Conservation (phyloP, 2,797 vertebrate genomes). For the Pterois miles region DNA sequence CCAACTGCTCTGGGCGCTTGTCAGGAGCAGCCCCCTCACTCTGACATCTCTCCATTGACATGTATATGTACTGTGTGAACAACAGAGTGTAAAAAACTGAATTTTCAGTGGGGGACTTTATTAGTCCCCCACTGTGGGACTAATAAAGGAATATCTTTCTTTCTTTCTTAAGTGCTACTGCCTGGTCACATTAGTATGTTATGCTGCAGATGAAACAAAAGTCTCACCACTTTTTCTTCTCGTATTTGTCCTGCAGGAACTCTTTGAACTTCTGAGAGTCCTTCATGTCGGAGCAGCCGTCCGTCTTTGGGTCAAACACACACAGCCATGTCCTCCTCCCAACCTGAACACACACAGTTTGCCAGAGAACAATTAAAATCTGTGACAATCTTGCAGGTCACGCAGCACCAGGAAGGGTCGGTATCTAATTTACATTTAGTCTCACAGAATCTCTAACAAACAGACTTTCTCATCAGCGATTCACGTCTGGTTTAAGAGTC, state of each 20-base stretch:
- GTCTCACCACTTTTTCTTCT: conserved; percentile 93
- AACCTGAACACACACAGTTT: conserved; percentile 74
- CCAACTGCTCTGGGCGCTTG: too few relatives aligned
- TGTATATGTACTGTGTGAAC: too few relatives aligned
- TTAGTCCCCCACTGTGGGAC: too few relatives aligned
- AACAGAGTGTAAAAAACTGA: too few relatives aligned
- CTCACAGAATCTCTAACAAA: conserved; percentile 14
- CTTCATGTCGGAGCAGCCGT: conserved; percentile 87
- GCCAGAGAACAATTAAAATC: background rate
- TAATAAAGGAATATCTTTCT: too few relatives aligned
- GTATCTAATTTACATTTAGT: conserved; percentile 2
- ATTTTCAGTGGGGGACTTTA: too few relatives aligned
- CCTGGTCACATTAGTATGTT: background rate
- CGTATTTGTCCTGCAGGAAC: conserved; percentile 94
- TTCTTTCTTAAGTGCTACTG: background rate
- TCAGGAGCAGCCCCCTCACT: too few relatives aligned
- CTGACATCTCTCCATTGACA: too few relatives aligned
- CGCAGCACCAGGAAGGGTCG: background rate
- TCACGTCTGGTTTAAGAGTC: conserved; percentile 31
- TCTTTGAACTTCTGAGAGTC: conserved; percentile 94
- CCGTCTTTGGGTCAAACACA: conserved; percentile 88
- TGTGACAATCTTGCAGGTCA: background rate
- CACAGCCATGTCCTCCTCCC: conserved; percentile 92
- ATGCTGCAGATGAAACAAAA: background rate
- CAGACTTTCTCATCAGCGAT: conserved; percentile 36